Percentiles rank a stretch among this genome's conserved stretches.
Conservation (phyloP, 1,140 invertebrate genomes). For the Diploscapter pachys region DNA sequence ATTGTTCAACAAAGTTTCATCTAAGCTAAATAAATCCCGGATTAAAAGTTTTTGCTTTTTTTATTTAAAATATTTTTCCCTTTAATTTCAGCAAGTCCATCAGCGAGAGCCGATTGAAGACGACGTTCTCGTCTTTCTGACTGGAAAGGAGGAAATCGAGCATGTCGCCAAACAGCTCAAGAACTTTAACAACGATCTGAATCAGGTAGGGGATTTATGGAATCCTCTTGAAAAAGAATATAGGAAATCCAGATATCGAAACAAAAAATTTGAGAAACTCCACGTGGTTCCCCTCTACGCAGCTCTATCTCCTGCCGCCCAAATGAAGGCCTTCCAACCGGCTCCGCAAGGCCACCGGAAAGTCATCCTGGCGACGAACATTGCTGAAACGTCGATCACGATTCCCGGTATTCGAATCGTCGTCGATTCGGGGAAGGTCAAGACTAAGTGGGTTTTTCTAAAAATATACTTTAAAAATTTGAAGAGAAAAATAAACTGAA, state of each 20-base stretch:
- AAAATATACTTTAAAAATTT: too few species aligned
- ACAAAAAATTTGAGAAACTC: conserved; percentile 57
- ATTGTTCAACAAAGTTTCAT: conserved; percentile 88
- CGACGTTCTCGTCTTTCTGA: conserved; percentile 93
- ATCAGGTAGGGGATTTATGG: too few species aligned
- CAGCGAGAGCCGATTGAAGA: conserved; percentile 52
- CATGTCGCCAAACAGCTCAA: conserved; percentile 73
- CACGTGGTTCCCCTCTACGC: conserved; percentile 79
- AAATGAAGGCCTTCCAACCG: conserved; percentile 74
- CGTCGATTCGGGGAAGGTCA: conserved; percentile 90
- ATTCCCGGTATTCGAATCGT: conserved; percentile 88
- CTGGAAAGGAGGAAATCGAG: conserved; percentile 98
- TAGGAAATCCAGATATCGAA: too few species aligned
- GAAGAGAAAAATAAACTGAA: too few species aligned
- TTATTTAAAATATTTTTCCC: background rate
- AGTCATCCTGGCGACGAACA: conserved; percentile 92
- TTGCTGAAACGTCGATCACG: conserved; percentile 94
- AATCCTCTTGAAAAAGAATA: too few species aligned
- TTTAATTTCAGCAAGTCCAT: too few species aligned
- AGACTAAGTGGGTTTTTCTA: conserved; percentile 64
- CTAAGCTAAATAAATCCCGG: conserved; percentile 64
- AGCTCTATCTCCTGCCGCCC: conserved; percentile 72
- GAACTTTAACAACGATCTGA: conserved; percentile 62
- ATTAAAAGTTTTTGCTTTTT: conserved; percentile 26
- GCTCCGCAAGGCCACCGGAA: conserved; percentile 55